Evolutionary conservation across 2,113 vertebrate genomes (phyloP), one percentile per base, ranked within the genome.

Genomic region (Aptenodytes forsteri): DNA sequence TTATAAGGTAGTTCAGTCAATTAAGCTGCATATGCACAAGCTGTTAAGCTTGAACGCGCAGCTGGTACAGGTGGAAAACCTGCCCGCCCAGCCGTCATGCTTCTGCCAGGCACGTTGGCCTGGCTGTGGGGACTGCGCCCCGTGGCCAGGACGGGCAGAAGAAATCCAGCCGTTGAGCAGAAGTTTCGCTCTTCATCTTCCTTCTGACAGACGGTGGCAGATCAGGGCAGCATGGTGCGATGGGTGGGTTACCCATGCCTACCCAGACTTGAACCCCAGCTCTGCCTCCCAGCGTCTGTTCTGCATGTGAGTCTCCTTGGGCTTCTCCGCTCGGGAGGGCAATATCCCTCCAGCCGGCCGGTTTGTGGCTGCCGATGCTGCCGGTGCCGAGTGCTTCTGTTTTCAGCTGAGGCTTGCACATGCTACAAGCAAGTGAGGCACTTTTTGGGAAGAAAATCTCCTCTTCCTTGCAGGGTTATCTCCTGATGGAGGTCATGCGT

Each of bases 151-250:
- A 44, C 0, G 3, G 46, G 62, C 47, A 30, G 34, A 54, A 67
- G 47, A 47, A 42, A 42, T 27, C n/a, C 38, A 61, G 52, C 20
- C 2, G 0, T 23, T 12, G 34, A 30, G 85, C 14, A 69, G 61
- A 69, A 27, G 14, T 32, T 64, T 36, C 10, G 36, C 7, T 73
- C 27, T 21, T 59, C 47, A 5, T 49, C 26, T 36, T 69, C 54
- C 70, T 69, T 36, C 62, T 75, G 19, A 4, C 19, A 46, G 30
- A 36, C 46, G 13, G 29, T 34, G 26, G 12, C 13, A 46, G 75
- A n/a, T 22, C 13, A 15, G 20, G n/a, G 23, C 47, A 32, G 50
- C 20, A 3, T 0, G 2, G 55, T 36, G 16, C 2, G 2, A 19
- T 17, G 15, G 25, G 9, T 49, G 38, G 17, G 32, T 46, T 49